These are phyloP conservation scores for Sminthurinus aureus DNA, from an alignment of 2,888 invertebrate species.

Conservation along the genomic window DNA sequence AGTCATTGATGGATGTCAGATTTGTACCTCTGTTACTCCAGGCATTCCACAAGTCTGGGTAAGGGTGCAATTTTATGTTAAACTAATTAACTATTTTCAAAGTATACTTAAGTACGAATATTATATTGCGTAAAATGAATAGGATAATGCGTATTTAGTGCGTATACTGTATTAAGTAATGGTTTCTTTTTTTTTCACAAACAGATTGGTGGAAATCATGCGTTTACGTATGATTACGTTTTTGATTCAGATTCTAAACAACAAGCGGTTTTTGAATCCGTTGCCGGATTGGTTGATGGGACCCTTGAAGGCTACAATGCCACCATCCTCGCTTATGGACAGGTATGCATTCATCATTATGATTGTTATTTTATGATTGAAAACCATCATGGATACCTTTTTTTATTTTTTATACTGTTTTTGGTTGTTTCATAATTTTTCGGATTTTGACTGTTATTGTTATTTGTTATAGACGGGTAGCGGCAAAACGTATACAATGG, in stretches of 20 bases:
- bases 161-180: no score
- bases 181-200: no score
- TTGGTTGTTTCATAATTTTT: no score
- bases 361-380: no score
- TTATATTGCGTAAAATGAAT: no score
- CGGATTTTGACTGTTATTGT: neutral
- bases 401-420: no score
- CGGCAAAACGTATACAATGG: constrained; percentile 99
- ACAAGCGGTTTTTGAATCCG: constrained; percentile 79
- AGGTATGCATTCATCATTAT: constrained; percentile 70
- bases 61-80: no score
- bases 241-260: constrained; percentile 84
- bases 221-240: constrained; percentile 96
- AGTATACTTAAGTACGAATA: no score
- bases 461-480: constrained; percentile 81
- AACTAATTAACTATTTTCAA: no score
- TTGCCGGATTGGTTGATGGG: constrained; percentile 83
- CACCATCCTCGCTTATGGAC: constrained; percentile 95
- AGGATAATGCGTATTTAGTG: no score
- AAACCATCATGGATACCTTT: no score
- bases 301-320: constrained; percentile 97
- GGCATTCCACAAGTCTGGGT: constrained; percentile 90
- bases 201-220: constrained; percentile 92
- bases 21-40: constrained; percentile 88
- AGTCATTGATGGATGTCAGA: constrained; percentile 91